Evolutionary conservation across 1,140 invertebrate genomes (phyloP), one percentile per base, ranked within the genome.

Genomic region (Zaprionus ornatus): DNA sequence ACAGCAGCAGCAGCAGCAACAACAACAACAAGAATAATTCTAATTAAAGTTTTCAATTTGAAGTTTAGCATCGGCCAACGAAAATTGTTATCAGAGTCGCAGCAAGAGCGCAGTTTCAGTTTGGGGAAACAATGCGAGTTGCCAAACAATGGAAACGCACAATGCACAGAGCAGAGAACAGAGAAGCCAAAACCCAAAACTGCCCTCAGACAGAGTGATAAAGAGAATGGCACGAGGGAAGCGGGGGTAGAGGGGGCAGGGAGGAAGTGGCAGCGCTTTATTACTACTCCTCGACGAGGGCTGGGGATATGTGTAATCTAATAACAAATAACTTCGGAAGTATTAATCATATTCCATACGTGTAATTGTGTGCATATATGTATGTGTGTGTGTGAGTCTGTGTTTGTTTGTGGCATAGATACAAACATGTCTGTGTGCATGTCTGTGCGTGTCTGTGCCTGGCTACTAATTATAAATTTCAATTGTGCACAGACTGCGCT

Each of bases 41-140:
- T 88, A 88, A 88, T 88, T 88, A 88, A 88, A 88, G 85, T 88
- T 88, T 88, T 88, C 85, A 88, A 88, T 88, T 88, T 88, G 81
- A 88, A 88, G 85, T 88, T 90, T 81, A 73, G 79, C 78, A 54
- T 60, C 56, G 50, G 60, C 62, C 65, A 61, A 45, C 63, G 71
- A 57, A 63, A 69, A 74, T 76, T 87, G 83, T 83, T 86, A 86
- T 86, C 83, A 82, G 76, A 56, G 29, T 32, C 29, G 29, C 9
- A 32, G 29, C 29, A 7, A 32, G 29, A 32, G 64, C 52, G 73
- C 68, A 87, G 82, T 72, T 67, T 73, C 67, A 86, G 87, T 77
- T 84, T 57, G 70, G 75, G 29, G 54, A 61, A 73, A 86, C 83
- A 86, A 87, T 86, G 82, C 82, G 55, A 65, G 50, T 59, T 61